Evolutionary conservation across 2,888 invertebrate species (phyloP).

Genomic region (Leptura quadrifasciata): DNA sequence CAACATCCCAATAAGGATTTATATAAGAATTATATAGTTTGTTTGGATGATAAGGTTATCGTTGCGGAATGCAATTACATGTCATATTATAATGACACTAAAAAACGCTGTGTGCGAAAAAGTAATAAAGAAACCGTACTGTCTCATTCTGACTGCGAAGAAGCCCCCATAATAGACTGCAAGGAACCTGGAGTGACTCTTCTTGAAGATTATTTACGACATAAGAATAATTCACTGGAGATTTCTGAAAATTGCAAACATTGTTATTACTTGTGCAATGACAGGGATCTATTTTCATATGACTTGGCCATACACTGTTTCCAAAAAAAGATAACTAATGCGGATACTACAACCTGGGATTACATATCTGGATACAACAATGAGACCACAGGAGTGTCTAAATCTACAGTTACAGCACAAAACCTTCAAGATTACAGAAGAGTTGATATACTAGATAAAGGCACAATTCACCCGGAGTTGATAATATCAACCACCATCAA

Average conservation of each 20-base stretch:
- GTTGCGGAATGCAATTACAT: conserved; percentile 34
- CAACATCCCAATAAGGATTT: conserved; percentile 40
- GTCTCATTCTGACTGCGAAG: conserved; percentile 36
- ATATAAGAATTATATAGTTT: conserved; percentile 42
- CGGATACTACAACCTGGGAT: background rate
- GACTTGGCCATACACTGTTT: conserved; percentile 44
- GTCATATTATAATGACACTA: conserved; percentile 37
- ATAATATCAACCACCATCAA: too few species aligned
- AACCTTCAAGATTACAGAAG: background rate
- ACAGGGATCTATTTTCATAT: conserved; percentile 28
- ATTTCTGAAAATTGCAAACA: conserved; percentile 24
- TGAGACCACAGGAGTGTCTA: background rate
- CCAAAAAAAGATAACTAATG: conserved; percentile 24
- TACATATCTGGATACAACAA: background rate
- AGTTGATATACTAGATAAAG: background rate
- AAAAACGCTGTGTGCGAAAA: conserved; percentile 36
- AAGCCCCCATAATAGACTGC: conserved; percentile 41
- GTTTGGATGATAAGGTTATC: conserved; percentile 35
- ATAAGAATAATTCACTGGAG: background rate
- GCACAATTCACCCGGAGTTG: too few species aligned
- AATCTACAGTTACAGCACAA: background rate
- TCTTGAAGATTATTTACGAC: conserved; percentile 24
- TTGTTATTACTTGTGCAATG: conserved; percentile 49
- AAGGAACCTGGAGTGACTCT: conserved; percentile 36
- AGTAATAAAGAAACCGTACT: conserved; percentile 33